phyloP scores from a whole-genome alignment of 2,797 vertebrate genomes.

The Pipistrellus pygmaeus region DNA sequence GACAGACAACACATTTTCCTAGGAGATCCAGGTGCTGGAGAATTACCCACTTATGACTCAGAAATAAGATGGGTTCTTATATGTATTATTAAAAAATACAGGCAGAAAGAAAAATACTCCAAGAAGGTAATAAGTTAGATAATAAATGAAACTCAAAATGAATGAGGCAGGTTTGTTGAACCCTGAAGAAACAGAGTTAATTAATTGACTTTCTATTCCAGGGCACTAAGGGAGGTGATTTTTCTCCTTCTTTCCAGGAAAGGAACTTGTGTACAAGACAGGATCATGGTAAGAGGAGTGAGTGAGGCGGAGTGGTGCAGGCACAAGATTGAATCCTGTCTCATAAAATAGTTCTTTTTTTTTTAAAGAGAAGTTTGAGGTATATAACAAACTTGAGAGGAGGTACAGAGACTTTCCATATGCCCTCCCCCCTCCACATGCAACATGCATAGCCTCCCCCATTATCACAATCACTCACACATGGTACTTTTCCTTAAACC shows the following conservation, averaged over 20 bases:
- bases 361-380: neutral
- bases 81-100: neutral
- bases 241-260: neutral
- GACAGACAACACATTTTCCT: neutral
- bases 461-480: neutral
- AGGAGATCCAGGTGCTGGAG: neutral
- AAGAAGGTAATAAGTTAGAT: conserved; percentile 17
- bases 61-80: neutral
- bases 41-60: neutral
- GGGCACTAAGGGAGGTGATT: neutral
- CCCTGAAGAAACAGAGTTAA: neutral
- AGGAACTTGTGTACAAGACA: neutral
- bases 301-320: neutral
- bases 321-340: neutral
- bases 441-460: neutral
- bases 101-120: neutral
- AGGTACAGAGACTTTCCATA: neutral
- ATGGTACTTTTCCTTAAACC: neutral
- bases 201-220: neutral
- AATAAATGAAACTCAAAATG: neutral
- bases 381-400: neutral
- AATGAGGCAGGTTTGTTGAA: neutral
- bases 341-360: neutral
- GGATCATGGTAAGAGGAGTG: neutral
- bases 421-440: neutral